Evolutionary conservation across 2,797 vertebrate species (phyloP).

Genomic region (Parauchenoglanis ngamensis): DNA sequence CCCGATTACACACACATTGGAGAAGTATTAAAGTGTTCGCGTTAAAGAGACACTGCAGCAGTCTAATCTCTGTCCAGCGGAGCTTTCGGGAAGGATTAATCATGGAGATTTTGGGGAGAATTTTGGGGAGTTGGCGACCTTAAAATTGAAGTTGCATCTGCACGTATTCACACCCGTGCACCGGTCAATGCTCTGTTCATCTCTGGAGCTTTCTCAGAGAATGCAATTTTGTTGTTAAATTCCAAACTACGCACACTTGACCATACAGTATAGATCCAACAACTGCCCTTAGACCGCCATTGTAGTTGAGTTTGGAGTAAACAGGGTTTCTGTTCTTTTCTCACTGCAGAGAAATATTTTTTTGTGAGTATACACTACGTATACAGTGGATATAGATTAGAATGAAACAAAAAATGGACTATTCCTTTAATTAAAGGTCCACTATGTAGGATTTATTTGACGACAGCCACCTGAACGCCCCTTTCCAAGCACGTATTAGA

Average conservation of each 20-base stretch:
- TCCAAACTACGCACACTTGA: not conserved
- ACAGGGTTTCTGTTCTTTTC: not conserved
- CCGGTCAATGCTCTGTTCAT: not conserved
- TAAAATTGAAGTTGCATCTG: not conserved
- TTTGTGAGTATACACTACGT: not conserved
- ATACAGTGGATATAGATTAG: not conserved
- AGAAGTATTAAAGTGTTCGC: slow-evolving; percentile 30
- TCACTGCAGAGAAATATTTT: not conserved
- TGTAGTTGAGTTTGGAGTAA: not conserved
- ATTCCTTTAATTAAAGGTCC: not conserved
- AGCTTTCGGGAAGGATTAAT: not conserved
- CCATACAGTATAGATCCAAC: not conserved
- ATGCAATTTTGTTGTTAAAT: not conserved
- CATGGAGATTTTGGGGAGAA: not conserved
- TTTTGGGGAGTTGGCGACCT: not conserved
- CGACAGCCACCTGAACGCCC: no score
- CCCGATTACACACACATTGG: slow-evolving; percentile 36
- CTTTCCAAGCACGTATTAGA: no score
- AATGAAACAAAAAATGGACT: not conserved
- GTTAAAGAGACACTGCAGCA: not conserved
- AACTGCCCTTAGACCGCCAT: not conserved
- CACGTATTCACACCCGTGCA: not conserved
- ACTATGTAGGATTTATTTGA: no score
- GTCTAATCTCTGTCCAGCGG: not conserved
- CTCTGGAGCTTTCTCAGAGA: not conserved